Evolutionary conservation across 1,140 invertebrate genomes (phyloP), one percentile per base, ranked within the genome.

Genomic region (Metopolophium dirhodum): DNA sequence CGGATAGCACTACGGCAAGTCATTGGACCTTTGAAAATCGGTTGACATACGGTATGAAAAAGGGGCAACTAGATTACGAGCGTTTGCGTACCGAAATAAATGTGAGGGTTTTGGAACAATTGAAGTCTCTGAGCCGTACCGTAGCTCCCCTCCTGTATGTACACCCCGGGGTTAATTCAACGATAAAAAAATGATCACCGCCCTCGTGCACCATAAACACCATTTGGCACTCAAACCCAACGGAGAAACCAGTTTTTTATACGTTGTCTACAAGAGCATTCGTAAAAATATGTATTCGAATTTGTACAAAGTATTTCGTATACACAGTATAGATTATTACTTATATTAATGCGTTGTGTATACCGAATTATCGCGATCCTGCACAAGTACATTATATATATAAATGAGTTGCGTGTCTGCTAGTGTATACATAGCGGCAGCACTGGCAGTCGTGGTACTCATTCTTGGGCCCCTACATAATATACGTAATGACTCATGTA

Each of bases 401-500:
- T 4, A n/a, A 51, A 11, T 20, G 47, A n/a, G 30, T 87, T 87
- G 45, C n/a, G 86, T 47, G 86, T 49, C 45, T 0, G 86, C 18
- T 45, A 30, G 47, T 30, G 49, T 37, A n/a, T n/a, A 54, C 7
- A 51, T 90, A 30, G 88, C 35, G 51, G 23, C 83, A 41, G 23
- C 37, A 26, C 61, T n/a, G 22, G 41, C 22, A 41, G 41, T 30
- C 41, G 9, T 77, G 18, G 23, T 45, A 83, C 77, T 37, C 26
- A 45, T 3, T 91, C 51, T 61, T 61, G 26, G 22, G 54, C 11
- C 35, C 37, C 61, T n/a, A 30, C 49, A 91, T 68, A n/a, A n/a
- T 41, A 91, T 77, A 85, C 49, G 82, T 92, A 92, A 92, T 92
- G 91, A 93, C 91, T 93, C 91, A 85, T 57, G 77, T 93, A 93